Percentiles rank a stretch among this genome's conserved stretches.
Conservation (phyloP, 2,113 vertebrate genomes). For the Phrynosoma platyrhinos region DNA sequence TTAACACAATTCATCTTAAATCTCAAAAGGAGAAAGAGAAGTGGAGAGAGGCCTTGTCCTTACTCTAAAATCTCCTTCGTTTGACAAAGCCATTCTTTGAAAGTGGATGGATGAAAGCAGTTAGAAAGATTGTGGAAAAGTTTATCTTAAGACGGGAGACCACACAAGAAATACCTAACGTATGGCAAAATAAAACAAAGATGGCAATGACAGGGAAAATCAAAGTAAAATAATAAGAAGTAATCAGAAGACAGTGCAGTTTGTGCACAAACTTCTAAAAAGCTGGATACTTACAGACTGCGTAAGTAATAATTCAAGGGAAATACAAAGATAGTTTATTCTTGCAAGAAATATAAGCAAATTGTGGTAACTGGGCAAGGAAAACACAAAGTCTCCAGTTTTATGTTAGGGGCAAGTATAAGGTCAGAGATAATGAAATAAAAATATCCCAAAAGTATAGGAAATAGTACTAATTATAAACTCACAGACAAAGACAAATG, state of each 20-base stretch:
- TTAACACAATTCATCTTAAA: neutral
- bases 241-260: neutral
- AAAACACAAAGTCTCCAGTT: neutral
- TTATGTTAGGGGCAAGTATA: neutral
- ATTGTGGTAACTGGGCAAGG: neutral
- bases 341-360: neutral
- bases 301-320: slow-evolving; percentile 23
- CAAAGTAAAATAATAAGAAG: neutral
- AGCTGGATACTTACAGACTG: neutral
- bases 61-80: neutral
- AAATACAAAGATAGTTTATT: neutral
- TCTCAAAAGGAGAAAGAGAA: neutral
- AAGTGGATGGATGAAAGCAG: accelerated
- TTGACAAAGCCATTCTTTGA: neutral
- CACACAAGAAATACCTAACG: neutral
- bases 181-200: slow-evolving; percentile 7
- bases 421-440: neutral
- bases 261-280: slow-evolving; percentile 31
- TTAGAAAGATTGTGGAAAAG: slow-evolving; percentile 12
- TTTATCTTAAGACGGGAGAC: slow-evolving; percentile 7
- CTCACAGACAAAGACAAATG: neutral
- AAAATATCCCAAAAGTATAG: neutral
- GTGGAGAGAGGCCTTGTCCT: neutral
- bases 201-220: neutral
- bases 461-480: neutral